Evolutionary conservation across 1,140 invertebrate species (phyloP).

Genomic region (Tribolium castaneum): DNA sequence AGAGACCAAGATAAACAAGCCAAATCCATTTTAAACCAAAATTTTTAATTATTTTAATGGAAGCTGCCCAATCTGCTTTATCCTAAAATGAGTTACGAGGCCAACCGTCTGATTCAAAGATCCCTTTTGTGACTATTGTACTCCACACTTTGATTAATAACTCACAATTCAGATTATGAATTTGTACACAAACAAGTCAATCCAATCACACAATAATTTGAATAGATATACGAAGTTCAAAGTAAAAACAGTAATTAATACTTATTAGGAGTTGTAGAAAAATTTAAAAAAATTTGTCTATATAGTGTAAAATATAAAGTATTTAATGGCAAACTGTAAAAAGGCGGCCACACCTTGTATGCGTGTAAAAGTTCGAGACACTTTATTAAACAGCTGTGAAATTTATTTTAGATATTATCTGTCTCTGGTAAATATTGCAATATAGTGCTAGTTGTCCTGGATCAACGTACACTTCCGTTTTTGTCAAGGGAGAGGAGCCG

Average conservation of each 20-base stretch:
- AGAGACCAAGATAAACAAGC: constrained; percentile 13
- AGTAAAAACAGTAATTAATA: no score
- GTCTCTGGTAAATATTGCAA: not conserved
- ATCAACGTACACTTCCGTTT: not conserved
- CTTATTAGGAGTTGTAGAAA: no score
- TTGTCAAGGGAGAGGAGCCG: not conserved
- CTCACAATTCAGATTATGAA: not conserved
- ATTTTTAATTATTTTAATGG: constrained; percentile 30
- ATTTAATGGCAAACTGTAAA: no score
- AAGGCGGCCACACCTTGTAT: no score
- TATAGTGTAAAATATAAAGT: no score
- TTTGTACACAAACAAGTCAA: not conserved
- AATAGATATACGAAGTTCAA: no score
- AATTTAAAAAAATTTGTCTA: no score
- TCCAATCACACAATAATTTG: not conserved
- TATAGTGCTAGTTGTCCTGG: not conserved
- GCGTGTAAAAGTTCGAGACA: not conserved
- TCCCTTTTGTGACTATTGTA: not conserved
- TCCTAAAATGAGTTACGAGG: not conserved
- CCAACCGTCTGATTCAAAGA: not conserved
- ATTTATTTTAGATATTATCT: not conserved
- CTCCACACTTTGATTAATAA: not conserved
- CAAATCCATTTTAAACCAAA: constrained; percentile 14
- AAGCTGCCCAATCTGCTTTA: not conserved
- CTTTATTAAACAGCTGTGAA: not conserved